Conservation (phyloP, 2,888 invertebrate species). For the Yponomeuta sedellus region DNA sequence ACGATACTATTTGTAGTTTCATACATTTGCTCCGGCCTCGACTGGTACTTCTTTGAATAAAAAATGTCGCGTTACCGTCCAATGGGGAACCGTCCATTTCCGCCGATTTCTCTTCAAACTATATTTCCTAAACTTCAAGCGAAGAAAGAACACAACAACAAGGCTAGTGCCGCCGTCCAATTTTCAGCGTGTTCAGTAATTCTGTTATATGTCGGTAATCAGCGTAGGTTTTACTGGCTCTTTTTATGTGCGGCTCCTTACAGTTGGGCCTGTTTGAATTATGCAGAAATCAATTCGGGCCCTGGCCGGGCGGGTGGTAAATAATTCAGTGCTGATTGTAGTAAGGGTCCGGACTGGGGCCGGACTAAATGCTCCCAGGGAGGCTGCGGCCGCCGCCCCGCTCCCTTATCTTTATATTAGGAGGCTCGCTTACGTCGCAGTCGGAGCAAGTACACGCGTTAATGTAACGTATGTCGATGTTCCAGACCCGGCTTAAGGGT, state of each 20-base stretch:
- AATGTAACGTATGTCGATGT: constrained; percentile 3
- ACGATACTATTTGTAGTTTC: too few relatives aligned
- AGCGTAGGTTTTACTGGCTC: constrained; percentile 40
- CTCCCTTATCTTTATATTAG: constrained; percentile 43
- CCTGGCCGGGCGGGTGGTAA: constrained; percentile 59
- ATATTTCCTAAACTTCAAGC: too few relatives aligned
- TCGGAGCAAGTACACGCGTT: constrained; percentile 21
- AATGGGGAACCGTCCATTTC: too few relatives aligned
- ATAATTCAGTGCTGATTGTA: constrained; percentile 71
- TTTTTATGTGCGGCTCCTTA: constrained; percentile 44
- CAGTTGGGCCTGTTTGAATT: constrained; percentile 57
- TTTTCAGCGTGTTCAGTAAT: constrained; percentile 19
- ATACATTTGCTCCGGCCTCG: too few relatives aligned
- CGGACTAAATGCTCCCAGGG: constrained; percentile 59
- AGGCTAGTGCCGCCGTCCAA: not conserved
- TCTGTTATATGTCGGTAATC: constrained; percentile 30
- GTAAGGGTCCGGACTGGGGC: constrained; percentile 53
- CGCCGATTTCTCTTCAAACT: too few relatives aligned
- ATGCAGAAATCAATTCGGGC: constrained; percentile 69
- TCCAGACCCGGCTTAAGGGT: not conserved
- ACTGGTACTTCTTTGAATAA: too few relatives aligned
- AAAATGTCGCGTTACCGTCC: too few relatives aligned
- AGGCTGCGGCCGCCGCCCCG: constrained; percentile 46
- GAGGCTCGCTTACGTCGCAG: constrained; percentile 37
- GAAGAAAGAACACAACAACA: too few relatives aligned